Percentiles rank a stretch among this genome's conserved stretches.
phyloP scores from a whole-genome alignment of 2,797 vertebrate species.

The Chromis chromis region DNA sequence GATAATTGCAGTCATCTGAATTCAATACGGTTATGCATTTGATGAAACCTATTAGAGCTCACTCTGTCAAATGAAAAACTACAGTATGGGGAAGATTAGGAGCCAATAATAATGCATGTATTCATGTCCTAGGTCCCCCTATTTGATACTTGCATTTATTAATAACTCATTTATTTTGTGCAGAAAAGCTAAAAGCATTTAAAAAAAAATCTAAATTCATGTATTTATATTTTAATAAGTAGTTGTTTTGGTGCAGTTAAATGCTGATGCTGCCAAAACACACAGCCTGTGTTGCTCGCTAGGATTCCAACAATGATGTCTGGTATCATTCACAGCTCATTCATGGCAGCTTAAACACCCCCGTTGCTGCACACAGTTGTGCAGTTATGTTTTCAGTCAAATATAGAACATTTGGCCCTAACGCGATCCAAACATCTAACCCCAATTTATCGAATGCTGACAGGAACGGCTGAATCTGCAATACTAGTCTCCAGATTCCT shows the following conservation, averaged over 20 bases:
- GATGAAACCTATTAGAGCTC: conserved; percentile 37
- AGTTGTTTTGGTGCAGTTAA: neutral
- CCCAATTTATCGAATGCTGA: conserved; percentile 27
- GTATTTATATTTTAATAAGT: too few species aligned
- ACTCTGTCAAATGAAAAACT: conserved; percentile 26
- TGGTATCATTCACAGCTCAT: neutral
- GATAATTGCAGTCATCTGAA: conserved; percentile 27
- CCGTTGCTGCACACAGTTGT: neutral
- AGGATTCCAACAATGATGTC: neutral
- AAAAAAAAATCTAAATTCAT: too few species aligned
- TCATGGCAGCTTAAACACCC: conserved; percentile 6
- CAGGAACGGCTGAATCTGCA: conserved; percentile 58
- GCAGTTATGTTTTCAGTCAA: conserved; percentile 17
- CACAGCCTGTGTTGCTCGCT: too few species aligned
- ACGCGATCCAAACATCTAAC: conserved; percentile 26
- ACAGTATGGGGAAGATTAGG: neutral
- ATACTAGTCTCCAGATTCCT: conserved; percentile 31
- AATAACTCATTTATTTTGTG: neutral
- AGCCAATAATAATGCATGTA: conserved; percentile 16
- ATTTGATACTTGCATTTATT: neutral
- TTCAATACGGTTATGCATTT: conserved; percentile 35
- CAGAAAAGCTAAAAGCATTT: neutral
- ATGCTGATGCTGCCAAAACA: neutral
- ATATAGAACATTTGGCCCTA: conserved; percentile 6
- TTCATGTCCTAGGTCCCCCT: neutral